Evolutionary conservation across 2,888 invertebrate species (phyloP), one percentile per base, ranked within the genome.

Genomic region (Fragum fragum): DNA sequence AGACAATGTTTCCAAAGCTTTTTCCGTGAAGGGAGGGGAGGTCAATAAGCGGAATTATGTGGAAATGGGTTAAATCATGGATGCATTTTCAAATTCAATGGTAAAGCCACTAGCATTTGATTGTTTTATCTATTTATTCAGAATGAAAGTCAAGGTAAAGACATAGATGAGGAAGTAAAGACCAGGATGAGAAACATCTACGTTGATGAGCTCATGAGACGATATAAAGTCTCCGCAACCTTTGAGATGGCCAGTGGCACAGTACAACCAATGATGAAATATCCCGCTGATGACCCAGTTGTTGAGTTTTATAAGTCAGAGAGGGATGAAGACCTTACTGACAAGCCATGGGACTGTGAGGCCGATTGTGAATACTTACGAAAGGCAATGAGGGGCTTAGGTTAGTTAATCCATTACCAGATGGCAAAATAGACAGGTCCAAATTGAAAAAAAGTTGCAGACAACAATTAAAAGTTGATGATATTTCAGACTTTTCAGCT

Each of bases 221-320:
- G 93, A 6, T 90, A 92, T 73, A 71, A 61, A 32, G 82, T 90
- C 7, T 90, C 91, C 0, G 93, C 92, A 16, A 93, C 93, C 0
- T 92, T 92, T 79, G 93, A 93, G 80, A 83, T 92, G 80, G 92
- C 92, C 2, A 76, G 86, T 55, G 93, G 93, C 9, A 92, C 91
- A 0, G 90, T 93, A 14, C 84, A 83, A 5, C 90, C 91, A 5
- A 82, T 90, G 32, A 66, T 74, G n/a, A 81, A 73, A n/a, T 93
- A 91, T 63, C 85, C 84, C 7, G 81, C 88, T 87, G 81, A 85
- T 85, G 85, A 92, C 39, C 70, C 76, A 7, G 79, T 77, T 29
- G 79, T 80, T 18, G 66, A 32, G 1, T 82, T 78, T 29, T 78
- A 81, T 61, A 73, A 73, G 1, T 57, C 73, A 16, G 80, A 82